Base-by-base conservation (phyloP, 2,113 vertebrate genomes). In the Canis aureus region DNA sequence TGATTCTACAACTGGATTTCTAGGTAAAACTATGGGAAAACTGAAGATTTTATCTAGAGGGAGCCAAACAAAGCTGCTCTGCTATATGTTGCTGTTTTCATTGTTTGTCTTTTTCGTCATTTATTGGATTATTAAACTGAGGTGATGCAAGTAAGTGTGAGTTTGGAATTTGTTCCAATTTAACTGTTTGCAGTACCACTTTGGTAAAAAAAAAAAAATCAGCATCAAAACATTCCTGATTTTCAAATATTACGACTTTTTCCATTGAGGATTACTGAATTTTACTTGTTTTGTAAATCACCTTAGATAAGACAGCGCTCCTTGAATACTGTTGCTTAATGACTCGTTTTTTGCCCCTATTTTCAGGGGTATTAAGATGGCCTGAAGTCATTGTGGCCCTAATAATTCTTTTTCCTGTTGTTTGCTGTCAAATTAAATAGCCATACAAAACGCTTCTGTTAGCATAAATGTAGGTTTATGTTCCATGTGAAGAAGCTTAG, bases 71-170 rank as follows among this genome's bases (percentile, higher is more conserved):
- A 99, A 99, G 96, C 98, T 99, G 3, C 97, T 99, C 76, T 99
- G 99, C 98, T 99, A 99, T 98, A 99, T 99, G 99, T 99, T 99
- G 98, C 99, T 99, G 19, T 99, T 99, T 96, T 99, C 99, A 35
- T 90, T 99, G 6, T 99, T 99, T 83, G 99, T 99, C 29, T 99
- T 99, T 98, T 99, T 99, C 94, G 98, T 99, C 90, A 99, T 99
- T 97, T 99, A 99, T 97, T 99, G 99, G 99, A 99, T 99, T 98
- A 99, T 99, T 98, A 99, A 99, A 98, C 96, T 99, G 87, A 99
- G 99, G 98, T 99, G 98, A 99, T 99, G 64, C 64, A 95, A 53
- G 49, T 91, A 96, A 84, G 93, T 91, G 76, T 83, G 89, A 87
- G 32, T 89, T 94, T 97, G 96, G 92, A 97, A 95, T 98, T 97